A percentile compares a stretch with the other conserved stretches of the same genome.
These are phyloP conservation scores for Strix aluco DNA, from an alignment of 2,113 vertebrate species.

Conservation along the genomic window DNA sequence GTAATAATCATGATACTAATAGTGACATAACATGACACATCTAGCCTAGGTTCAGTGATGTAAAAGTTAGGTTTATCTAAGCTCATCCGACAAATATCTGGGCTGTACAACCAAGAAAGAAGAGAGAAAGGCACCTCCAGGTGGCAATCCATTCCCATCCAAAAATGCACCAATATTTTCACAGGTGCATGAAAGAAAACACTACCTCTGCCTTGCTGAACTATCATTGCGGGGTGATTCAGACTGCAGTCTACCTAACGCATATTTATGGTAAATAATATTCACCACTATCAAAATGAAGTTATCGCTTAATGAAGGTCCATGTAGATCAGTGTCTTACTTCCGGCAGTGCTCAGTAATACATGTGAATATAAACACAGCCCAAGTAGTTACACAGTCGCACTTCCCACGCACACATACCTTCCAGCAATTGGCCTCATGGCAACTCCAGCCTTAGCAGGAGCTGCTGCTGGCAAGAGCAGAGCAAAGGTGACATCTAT, in stretches of 20 bases:
- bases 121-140: neutral
- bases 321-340: neutral
- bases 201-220: neutral
- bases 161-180: neutral
- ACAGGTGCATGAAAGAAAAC: neutral
- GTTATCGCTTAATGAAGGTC: neutral
- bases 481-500: neutral
- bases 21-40: neutral
- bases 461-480: neutral
- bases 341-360: neutral
- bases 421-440: neutral
- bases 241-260: neutral
- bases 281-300: neutral
- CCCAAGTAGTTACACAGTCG: fast-evolving
- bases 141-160: neutral
- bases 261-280: neutral
- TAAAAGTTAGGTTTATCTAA: neutral
- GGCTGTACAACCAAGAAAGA: neutral
- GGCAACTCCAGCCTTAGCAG: neutral
- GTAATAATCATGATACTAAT: neutral
- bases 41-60: neutral
- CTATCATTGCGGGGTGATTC: neutral
- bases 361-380: neutral
- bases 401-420: neutral
- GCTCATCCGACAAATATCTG: neutral